Percentiles rank a stretch among this genome's conserved stretches.
These are phyloP conservation scores for Columba livia DNA, from an alignment of 2,113 vertebrate genomes.

Conservation along the genomic window DNA sequence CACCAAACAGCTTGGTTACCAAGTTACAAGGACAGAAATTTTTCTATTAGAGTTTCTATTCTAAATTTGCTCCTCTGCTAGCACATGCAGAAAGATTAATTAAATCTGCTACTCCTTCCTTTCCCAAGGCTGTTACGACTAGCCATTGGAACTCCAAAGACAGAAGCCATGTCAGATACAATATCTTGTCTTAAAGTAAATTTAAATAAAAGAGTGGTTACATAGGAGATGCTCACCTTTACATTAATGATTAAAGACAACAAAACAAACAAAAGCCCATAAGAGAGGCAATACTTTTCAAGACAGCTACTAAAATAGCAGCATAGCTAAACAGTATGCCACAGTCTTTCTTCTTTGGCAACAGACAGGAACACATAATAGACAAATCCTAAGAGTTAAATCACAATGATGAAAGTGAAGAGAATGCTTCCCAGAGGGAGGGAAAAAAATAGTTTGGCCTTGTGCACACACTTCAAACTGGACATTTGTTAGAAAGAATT, in stretches of 20 bases:
- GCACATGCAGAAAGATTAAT: background rate
- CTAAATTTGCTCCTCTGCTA: background rate
- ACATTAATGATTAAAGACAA: background rate
- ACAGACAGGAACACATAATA: background rate
- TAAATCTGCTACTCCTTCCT: background rate
- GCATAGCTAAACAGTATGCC: background rate
- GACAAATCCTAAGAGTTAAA: background rate
- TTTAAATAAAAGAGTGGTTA: background rate
- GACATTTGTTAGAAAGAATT: background rate
- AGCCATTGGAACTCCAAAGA: background rate
- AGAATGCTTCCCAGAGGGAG: background rate
- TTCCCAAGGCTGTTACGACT: background rate
- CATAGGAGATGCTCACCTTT: background rate
- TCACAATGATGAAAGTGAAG: background rate
- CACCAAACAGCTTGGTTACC: background rate
- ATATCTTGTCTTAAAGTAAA: background rate
- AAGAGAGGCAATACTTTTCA: background rate
- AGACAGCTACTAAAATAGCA: background rate
- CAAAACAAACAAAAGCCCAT: background rate
- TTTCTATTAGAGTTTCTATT: background rate
- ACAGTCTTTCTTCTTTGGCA: background rate
- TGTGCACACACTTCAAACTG: background rate
- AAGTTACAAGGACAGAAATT: background rate
- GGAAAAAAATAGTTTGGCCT: background rate
- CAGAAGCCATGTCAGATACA: background rate